Evolutionary conservation across 2,888 invertebrate genomes (phyloP), one percentile per base, ranked within the genome.

Genomic region (Platycnemis pennipes): DNA sequence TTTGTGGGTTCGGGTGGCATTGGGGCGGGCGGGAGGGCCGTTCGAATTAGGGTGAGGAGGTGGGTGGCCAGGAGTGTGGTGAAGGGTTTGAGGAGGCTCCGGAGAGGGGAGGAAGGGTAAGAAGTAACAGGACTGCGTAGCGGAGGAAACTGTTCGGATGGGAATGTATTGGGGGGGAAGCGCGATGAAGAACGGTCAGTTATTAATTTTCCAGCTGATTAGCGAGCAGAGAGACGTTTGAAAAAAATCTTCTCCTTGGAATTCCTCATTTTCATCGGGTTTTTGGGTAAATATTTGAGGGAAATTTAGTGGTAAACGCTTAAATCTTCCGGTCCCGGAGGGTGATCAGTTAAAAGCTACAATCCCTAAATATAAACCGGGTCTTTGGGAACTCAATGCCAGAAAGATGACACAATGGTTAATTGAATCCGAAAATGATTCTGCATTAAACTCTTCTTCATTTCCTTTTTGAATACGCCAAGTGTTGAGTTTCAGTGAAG

Each of bases 171-270:
- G 77, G 77, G 26, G 16, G 7, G 4, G 31, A 63, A 63, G 16
- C 2, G 77, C 77, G 77, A 77, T 77, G 37, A 77, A 77, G 77
- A 77, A 77, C 77, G 77, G 77, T 77, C 77, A 77, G 37, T 77
- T 77, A 77, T 77, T 77, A 77, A 77, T 77, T 77, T 77, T 77
- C 77, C 77, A 26, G 13, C 37, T 77, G 77, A 77, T 77, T 77
- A 77, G 77, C 37, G 26, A 5, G 77, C 37, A 16, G 37, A 77
- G 37, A 77, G 77, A 77, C 77, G 37, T 77, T 63, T 77, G 26
- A 8, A 63, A 13, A 77, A 37, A 77, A 77, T 77, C 37, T 37
- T 26, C 77, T 16, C 77, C 37, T 77, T 8, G n/a, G 77, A 77
- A 26, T 16, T 1, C 8, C 77, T 49, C 37, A 37, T 37, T 77